These are phyloP conservation scores for Nemapogon koenigi DNA, from an alignment of 2,888 invertebrate species.

Conservation along the genomic window DNA sequence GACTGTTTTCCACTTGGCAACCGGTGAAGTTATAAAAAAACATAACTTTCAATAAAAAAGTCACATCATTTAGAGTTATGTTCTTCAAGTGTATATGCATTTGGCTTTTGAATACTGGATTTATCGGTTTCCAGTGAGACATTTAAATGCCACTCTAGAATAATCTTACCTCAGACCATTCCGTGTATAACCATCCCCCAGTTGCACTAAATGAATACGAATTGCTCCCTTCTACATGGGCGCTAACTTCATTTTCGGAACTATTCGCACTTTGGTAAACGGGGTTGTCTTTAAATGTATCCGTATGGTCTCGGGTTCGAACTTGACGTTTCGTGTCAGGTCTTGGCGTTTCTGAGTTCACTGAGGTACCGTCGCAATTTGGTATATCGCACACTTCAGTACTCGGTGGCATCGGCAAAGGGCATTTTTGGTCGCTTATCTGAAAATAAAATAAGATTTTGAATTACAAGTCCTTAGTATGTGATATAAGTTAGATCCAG, in stretches of 20 bases:
- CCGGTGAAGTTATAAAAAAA: too few relatives aligned
- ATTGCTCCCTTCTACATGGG: constrained; percentile 24
- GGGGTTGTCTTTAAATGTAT: constrained; percentile 47
- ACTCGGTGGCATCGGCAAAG: constrained; percentile 50
- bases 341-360: constrained; percentile 31
- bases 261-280: constrained; percentile 38
- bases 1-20: too few relatives aligned
- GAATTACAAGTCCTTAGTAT: too few relatives aligned
- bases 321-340: constrained; percentile 48
- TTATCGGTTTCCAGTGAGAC: too few relatives aligned
- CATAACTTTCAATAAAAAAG: too few relatives aligned
- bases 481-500: too few relatives aligned
- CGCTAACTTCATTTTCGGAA: constrained; percentile 34
- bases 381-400: constrained; percentile 47
- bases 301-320: constrained; percentile 38
- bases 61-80: too few relatives aligned
- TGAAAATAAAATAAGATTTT: constrained; percentile 26
- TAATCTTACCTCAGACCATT: constrained; percentile 60
- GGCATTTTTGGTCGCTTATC: constrained; percentile 57
- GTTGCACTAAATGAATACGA: constrained; percentile 40
- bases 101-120: too few relatives aligned
- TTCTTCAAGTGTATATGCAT: too few relatives aligned
- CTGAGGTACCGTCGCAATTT: constrained; percentile 43
- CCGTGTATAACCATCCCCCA: constrained; percentile 66
- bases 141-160: not conserved